These are phyloP conservation scores for Dryobota labecula DNA, from an alignment of 2,888 invertebrate species.

Conservation along the genomic window DNA sequence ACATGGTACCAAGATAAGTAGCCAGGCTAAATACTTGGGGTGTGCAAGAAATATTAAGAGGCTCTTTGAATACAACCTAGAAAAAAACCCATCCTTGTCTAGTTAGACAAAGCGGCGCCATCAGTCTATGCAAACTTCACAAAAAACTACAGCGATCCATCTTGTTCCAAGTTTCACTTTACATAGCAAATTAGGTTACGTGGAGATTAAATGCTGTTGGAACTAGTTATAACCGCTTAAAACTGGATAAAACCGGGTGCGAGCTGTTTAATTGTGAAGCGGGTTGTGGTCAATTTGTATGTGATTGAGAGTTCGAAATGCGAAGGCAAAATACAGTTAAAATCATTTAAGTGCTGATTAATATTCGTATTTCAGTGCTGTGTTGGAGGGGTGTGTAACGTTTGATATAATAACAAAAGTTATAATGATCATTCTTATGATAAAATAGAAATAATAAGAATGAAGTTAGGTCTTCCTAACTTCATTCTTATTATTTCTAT, in stretches of 20 bases:
- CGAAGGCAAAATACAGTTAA: neutral
- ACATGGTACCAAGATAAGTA: no score
- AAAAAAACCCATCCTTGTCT: neutral
- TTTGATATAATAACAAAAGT: no score
- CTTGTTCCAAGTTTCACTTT: constrained; percentile 43
- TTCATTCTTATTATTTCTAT: no score
- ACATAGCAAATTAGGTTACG: constrained; percentile 45
- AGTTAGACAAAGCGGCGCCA: constrained; percentile 9
- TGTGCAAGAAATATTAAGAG: no score
- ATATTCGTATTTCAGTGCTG: neutral
- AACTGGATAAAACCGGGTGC: constrained; percentile 35
- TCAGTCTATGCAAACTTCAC: constrained; percentile 4
- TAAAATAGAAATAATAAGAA: no score
- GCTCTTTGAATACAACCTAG: neutral
- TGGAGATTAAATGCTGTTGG: constrained; percentile 38
- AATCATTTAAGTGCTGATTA: neutral
- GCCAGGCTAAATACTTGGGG: no score
- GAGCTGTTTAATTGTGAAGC: constrained; percentile 43
- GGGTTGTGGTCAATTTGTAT: constrained; percentile 46
- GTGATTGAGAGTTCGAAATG: constrained; percentile 34
- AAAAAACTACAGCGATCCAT: constrained; percentile 40
- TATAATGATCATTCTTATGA: no score
- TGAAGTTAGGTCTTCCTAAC: no score
- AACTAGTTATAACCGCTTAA: constrained; percentile 38
- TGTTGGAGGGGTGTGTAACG: no score